A percentile compares a stretch with the other conserved stretches of the same genome.
Evolutionary conservation across 2,797 vertebrate species (phyloP).

Genomic region (Alosa sapidissima): DNA sequence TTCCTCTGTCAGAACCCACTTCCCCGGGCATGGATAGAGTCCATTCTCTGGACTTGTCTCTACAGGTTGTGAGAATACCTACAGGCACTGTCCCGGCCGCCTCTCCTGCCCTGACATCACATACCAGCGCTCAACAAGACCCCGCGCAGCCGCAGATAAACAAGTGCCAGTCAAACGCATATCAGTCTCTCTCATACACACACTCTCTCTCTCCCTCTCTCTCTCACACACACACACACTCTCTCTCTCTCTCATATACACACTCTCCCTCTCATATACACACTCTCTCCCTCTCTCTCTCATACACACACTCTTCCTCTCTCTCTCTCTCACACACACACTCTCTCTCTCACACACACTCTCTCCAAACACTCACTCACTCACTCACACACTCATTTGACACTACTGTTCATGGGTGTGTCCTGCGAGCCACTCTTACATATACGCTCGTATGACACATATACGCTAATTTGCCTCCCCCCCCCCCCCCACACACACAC

Average conservation of each 20-base stretch:
- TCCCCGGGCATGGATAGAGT: slow-evolving; percentile 2
- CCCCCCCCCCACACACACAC: neutral
- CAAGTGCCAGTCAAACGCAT: slow-evolving; percentile 26
- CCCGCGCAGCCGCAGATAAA: slow-evolving; percentile 11
- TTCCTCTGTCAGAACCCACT: neutral
- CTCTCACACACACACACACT: neutral
- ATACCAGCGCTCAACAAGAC: slow-evolving; percentile 52
- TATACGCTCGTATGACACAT: too few relatives aligned
- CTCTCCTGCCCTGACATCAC: slow-evolving; percentile 63
- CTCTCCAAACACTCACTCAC: neutral
- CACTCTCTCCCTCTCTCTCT: too few relatives aligned
- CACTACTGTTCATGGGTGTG: too few relatives aligned
- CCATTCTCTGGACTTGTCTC: slow-evolving; percentile 64
- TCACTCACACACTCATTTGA: neutral
- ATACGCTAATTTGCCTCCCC: too few relatives aligned
- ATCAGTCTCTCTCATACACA: neutral
- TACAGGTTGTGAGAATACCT: slow-evolving; percentile 67
- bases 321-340: too few relatives aligned
- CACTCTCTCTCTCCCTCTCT: neutral
- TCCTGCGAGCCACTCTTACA: too few relatives aligned
- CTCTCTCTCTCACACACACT: too few relatives aligned
- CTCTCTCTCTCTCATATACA: too few relatives aligned
- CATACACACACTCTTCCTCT: too few relatives aligned
- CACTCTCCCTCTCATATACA: neutral
- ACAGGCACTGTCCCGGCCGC: slow-evolving; percentile 58